Evolutionary conservation across 2,888 invertebrate species (phyloP).

Genomic region (Rutpela maculata): DNA sequence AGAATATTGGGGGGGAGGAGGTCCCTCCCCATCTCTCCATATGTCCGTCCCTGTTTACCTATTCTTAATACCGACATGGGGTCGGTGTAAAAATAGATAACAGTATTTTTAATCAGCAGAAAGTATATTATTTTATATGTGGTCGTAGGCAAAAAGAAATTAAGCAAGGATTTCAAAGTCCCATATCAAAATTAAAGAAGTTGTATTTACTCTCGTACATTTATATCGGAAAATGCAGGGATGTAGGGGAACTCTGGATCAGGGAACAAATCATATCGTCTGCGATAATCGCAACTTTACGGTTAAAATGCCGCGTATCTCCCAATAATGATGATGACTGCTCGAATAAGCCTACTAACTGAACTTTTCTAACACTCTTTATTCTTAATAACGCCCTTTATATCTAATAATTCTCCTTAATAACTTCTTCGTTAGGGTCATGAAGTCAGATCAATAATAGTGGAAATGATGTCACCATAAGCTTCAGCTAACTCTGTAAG

Average conservation of each 20-base stretch:
- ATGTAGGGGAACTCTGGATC: conserved; percentile 45
- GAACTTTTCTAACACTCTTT: conserved; percentile 50
- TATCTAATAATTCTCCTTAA: conserved; percentile 33
- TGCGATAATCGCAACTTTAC: conserved; percentile 70
- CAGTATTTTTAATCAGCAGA: too few species aligned
- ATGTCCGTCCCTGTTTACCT: too few species aligned
- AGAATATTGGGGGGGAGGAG: too few species aligned
- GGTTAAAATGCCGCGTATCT: conserved; percentile 67
- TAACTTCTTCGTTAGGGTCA: conserved; percentile 17
- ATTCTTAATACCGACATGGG: too few species aligned
- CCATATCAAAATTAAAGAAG: not conserved
- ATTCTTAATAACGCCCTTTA: conserved; percentile 47
- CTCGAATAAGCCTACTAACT: conserved; percentile 47
- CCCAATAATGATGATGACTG: conserved; percentile 68
- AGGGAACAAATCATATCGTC: conserved; percentile 58
- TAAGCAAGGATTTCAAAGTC: not conserved
- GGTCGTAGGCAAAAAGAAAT: not conserved
- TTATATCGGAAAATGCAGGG: conserved; percentile 45
- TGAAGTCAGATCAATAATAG: conserved; percentile 2
- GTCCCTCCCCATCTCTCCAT: too few species aligned
- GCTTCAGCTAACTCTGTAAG: not conserved
- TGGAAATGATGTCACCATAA: conserved; percentile 17
- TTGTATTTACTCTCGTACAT: conserved; percentile 9
- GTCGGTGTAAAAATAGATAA: too few species aligned
- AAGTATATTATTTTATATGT: too few species aligned